Base-by-base conservation (phyloP, 2,113 vertebrate genomes). In the Crotalus helleri region DNA sequence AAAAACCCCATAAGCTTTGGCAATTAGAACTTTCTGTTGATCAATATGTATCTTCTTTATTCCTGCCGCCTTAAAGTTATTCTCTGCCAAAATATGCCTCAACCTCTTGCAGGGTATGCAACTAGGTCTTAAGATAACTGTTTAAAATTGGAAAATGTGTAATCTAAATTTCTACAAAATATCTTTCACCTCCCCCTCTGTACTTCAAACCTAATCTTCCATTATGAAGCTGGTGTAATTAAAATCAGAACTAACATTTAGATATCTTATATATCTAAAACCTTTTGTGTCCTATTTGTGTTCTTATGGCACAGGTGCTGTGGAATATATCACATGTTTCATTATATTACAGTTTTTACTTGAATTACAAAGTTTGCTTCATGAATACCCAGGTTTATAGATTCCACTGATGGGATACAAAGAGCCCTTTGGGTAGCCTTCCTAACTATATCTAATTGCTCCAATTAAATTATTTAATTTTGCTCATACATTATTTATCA, bases 391-490 rank as follows among this genome's bases (percentile, higher is more conserved):
- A 8, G 64, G 2, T n/a, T 74, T 74, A 33, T 74, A 33, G n/a
- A 74, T 13, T 74, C 13, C 5, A 33, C 13, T 74, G 64, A 74
- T 17, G 64, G n/a, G 64, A 17, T 5, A 74, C 13, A 33, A 33
- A 33, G 64, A 74, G 5, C 12, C 13, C 13, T 74, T 5, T 33
- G 13, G n/a, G 15, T 33, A 74, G 64, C 64, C n/a, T 69, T 51
- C 29, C 13, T 74, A 74, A 74, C n/a, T 74, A 74, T 74, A 17
- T 74, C 15, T 33, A 5, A 74, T 6, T 33, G 13, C 13, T 74
- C 13, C n/a, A 33, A 33, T 96, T 95, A 95, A 96, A 94, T 94
- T 92, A 59, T 93, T 95, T 95, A 39, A 91, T 85, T 95, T 90
- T 26, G 92, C 64, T 81, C 94, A 91, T 93, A 92, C 54, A 95